Evolutionary conservation across 2,113 vertebrate genomes (phyloP), one percentile per base, ranked within the genome.

Genomic region (Speoplatyrhinus poulsoni): DNA sequence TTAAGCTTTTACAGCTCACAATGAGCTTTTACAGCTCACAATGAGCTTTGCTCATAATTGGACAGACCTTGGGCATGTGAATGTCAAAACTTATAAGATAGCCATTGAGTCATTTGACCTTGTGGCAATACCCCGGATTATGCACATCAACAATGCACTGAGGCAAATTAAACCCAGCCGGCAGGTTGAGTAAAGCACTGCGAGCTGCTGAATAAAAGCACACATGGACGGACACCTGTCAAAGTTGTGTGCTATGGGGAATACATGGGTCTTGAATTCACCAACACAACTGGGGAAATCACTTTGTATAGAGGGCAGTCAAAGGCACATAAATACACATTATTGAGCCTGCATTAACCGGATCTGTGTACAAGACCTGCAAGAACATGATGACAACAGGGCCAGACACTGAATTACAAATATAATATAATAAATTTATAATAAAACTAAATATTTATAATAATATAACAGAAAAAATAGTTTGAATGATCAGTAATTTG

Each of bases 251-350:
- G 66, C 69, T 50, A 13, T 16, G 7, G 79, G 85, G 80, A 81
- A 72, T 78, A 73, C 71, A 52, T 41, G 9, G 16, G 62, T 73
- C 89, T 89, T 69, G 87, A 90, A 88, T 85, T 84, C 62, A 59
- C 50, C 67, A 50, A 71, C 52, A 67, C 26, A 57, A 17, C 57
- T 19, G 9, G 57, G 61, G 61, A 57, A 73, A 65, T 53, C 56
- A 62, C 72, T 84, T 73, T 84, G 77, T 76, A 12, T 73, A 62
- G 71, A 84, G 86, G 83, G 62, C 85, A 76, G 68, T 80, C 72
- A 83, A 84, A 89, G 82, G 64, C 77, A 16, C 60, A 63, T 58
- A 62, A 41, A 73, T 41, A 77, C 75, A 67, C 79, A 50, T 36
- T 47, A 66, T 61, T 15, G 65, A 76, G 68, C 76, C 72, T 3